phyloP scores from a whole-genome alignment of 2,888 invertebrate genomes.

The Zaprionus bogoriensis region DNA sequence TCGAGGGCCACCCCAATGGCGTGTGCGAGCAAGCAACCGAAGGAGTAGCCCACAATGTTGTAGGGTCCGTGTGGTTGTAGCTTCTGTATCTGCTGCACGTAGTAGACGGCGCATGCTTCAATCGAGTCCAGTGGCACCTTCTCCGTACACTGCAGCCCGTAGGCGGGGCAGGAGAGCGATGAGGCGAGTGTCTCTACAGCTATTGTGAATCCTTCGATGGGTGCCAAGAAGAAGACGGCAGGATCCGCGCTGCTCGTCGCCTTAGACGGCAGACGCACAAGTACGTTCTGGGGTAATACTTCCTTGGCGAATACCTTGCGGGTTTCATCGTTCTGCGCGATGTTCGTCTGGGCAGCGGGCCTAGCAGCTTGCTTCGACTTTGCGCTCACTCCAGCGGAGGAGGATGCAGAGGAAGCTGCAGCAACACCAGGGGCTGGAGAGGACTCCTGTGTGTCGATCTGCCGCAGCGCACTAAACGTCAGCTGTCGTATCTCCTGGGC shows the following conservation, averaged over 20 bases:
- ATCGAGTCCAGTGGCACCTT: constrained; percentile 90
- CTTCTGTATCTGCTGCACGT: constrained; percentile 88
- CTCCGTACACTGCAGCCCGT: constrained; percentile 93
- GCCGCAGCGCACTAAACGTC: constrained; percentile 89
- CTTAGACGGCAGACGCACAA: constrained; percentile 87
- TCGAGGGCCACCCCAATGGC: constrained; percentile 96
- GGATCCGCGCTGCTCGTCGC: constrained; percentile 77
- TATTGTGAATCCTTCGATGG: constrained; percentile 93
- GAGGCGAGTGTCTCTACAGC: constrained; percentile 89
- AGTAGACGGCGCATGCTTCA: constrained; percentile 88
- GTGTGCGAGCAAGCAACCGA: constrained; percentile 96
- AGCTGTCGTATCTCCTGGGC: constrained; percentile 95
- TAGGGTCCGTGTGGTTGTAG: constrained; percentile 93
- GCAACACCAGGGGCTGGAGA: constrained; percentile 11
- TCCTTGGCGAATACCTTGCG: constrained; percentile 86
- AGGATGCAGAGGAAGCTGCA: background rate
- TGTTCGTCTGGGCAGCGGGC: constrained; percentile 57
- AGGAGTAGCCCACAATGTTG: constrained; percentile 96
- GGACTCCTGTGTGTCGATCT: constrained; percentile 80
- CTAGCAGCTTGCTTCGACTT: background rate
- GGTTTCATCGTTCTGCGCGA: constrained; percentile 83
- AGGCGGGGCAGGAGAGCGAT: constrained; percentile 89
- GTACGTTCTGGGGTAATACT: constrained; percentile 89
- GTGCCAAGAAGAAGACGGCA: constrained; percentile 89
- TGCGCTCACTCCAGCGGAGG: background rate